Percentiles rank a stretch among this genome's conserved stretches.
Evolutionary conservation across 2,113 vertebrate species (phyloP).

Genomic region (Ictalurus punctatus): DNA sequence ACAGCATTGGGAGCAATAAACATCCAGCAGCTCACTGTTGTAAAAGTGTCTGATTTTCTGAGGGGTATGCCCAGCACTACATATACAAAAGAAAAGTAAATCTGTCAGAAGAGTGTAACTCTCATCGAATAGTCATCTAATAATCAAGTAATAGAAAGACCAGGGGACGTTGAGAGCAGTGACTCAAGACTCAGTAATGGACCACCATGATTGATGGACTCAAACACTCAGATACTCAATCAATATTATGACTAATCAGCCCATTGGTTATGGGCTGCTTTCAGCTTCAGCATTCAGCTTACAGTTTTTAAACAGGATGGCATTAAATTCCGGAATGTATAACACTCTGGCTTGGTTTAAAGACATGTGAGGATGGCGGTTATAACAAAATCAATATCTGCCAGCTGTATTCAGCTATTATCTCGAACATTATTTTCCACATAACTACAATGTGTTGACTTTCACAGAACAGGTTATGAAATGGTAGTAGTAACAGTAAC

Average conservation of each 20-base stretch:
- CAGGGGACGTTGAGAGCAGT: not conserved
- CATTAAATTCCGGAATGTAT: not conserved
- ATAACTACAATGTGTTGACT: not conserved
- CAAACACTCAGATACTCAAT: not conserved
- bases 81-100: not conserved
- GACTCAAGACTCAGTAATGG: not conserved
- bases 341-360: not conserved
- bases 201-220: not conserved
- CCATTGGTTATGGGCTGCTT: not conserved
- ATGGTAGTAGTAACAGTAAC: not conserved
- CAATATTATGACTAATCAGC: not conserved
- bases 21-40: slow-evolving; percentile 80
- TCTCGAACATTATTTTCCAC: not conserved
- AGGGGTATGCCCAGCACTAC: slow-evolving; percentile 85
- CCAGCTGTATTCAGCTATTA: no score
- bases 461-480: not conserved
- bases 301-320: no score
- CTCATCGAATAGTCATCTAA: not conserved
- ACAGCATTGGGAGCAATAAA: slow-evolving; percentile 89
- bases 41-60: slow-evolving; percentile 81
- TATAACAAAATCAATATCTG: not conserved
- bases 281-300: not conserved
- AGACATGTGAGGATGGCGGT: not conserved
- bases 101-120: not conserved
- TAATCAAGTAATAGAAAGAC: not conserved